phyloP scores from a whole-genome alignment of 2,797 vertebrate genomes.

The Antennarius maculatus region DNA sequence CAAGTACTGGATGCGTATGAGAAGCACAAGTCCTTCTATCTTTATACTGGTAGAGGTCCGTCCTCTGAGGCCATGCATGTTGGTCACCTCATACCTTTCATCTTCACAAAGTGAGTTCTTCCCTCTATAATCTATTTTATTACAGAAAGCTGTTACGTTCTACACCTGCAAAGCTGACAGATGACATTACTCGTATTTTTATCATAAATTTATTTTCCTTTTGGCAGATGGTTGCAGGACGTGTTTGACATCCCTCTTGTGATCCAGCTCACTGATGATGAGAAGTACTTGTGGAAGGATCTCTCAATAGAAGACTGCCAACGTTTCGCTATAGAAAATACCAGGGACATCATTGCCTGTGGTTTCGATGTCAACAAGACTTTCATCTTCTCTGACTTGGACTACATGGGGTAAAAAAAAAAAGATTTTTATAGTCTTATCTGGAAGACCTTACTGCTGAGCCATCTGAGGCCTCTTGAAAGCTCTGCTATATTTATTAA shows the following conservation, averaged over 20 bases:
- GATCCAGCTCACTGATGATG: conserved; percentile 97
- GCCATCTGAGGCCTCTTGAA: not conserved
- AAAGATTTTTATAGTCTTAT: not conserved
- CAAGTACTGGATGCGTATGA: conserved; percentile 93
- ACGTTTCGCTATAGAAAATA: conserved; percentile 89
- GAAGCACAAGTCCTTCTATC: conserved; percentile 93
- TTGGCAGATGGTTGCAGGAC: conserved; percentile 95
- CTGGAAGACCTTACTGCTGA: not conserved
- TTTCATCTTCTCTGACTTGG: conserved; percentile 97
- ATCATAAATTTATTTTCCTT: not conserved
- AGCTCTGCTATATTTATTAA: not conserved
- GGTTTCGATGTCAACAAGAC: conserved; percentile 97
- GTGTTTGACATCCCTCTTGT: conserved; percentile 94
- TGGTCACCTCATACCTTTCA: conserved; percentile 95
- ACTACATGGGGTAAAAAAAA: conserved; percentile 91
- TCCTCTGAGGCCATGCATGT: conserved; percentile 96
- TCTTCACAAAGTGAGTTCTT: conserved; percentile 94
- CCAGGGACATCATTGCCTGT: conserved; percentile 96
- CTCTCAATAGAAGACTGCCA: conserved; percentile 89
- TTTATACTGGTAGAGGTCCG: conserved; percentile 96
- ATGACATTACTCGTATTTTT: not conserved
- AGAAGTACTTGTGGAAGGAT: conserved; percentile 99
- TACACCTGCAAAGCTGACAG: not conserved
- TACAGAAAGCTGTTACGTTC: not conserved
- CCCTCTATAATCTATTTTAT: not conserved